A percentile compares a stretch with the other conserved stretches of the same genome.
Evolutionary conservation across 2,113 vertebrate genomes (phyloP).

Genomic region (Cochlearius cochlearius): DNA sequence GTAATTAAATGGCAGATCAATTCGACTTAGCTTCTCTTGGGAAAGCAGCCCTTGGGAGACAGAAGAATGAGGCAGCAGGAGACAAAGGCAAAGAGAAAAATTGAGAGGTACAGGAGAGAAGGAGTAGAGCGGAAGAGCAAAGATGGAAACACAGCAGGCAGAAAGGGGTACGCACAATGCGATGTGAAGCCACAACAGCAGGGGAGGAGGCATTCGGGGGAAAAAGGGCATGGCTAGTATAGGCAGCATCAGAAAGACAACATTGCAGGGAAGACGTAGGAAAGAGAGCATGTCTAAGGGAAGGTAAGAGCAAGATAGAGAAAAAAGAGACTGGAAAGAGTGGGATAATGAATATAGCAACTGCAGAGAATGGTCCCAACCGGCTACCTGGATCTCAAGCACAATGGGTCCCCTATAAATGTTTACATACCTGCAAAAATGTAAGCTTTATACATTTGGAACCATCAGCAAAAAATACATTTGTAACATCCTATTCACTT

Average conservation of each 20-base stretch:
- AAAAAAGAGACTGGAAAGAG: not conserved
- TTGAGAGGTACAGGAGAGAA: not conserved
- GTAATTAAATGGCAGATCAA: slow-evolving; percentile 72
- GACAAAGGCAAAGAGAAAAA: not conserved
- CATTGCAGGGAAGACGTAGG: not conserved
- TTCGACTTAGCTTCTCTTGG: slow-evolving; percentile 62
- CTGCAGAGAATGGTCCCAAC: not conserved
- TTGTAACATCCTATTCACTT: not conserved
- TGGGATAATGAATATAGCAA: not conserved
- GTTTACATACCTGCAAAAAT: not conserved
- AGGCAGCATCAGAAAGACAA: not conserved
- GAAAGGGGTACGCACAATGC: not conserved
- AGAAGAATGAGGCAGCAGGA: slow-evolving; percentile 29
- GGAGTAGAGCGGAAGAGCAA: not conserved
- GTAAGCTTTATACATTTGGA: not conserved
- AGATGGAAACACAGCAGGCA: not conserved
- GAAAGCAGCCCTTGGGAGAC: slow-evolving; percentile 58
- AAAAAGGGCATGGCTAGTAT: not conserved
- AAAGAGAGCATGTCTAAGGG: not conserved
- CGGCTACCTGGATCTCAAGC: not conserved
- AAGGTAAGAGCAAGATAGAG: not conserved
- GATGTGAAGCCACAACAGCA: not conserved
- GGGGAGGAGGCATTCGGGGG: not conserved
- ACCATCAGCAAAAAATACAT: not conserved
- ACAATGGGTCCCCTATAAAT: not conserved